Evolutionary conservation across 2,797 vertebrate genomes (phyloP), one percentile per base, ranked within the genome.

Genomic region (Anguilla megastoma): DNA sequence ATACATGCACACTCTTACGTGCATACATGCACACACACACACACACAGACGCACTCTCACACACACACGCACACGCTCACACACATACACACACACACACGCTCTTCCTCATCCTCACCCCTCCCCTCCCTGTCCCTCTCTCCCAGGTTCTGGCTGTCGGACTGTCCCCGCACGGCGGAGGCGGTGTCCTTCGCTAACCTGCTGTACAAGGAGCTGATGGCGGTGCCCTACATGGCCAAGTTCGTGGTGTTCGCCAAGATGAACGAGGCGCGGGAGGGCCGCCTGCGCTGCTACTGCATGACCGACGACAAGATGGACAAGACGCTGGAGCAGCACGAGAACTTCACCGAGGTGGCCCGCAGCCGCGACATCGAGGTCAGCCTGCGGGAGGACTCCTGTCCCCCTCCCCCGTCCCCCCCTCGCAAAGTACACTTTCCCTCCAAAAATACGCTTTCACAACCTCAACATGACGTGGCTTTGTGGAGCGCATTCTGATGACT

Each of bases 231-330:
- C 89, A 99, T 99, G 97, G 98, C 98, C 91, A 99, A 98, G 91
- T 99, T 99, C n/a, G 98, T 99, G 91, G 97, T 99, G 87, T 99
- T 99, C 66, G 98, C 99, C 89, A 99, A 99, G 92, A 99, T 99
- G 98, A 98, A 98, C 0, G 98, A 99, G 86, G 96, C 94, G 0
- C 96, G 98, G 1, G 98, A 99, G 88, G 98, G 98, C 6, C 97
- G 99, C 0, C 94, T 99, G 87, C 98, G 98, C 89, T 99, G 99
- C 94, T 99, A 99, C 96, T 99, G 99, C 94, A 98, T 99, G 98
- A 99, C 98, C 0, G 99, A 99, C 0, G 99, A 99, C 92, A 99
- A 98, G 92, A 98, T 98, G 94, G 99, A 99, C 96, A 99, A 99
- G 94, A 99, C 99, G 1, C 92, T 99, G 87, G 99, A 99, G 94